These are phyloP conservation scores for Strix aluco DNA, from an alignment of 2,113 vertebrate species.

Conservation along the genomic window DNA sequence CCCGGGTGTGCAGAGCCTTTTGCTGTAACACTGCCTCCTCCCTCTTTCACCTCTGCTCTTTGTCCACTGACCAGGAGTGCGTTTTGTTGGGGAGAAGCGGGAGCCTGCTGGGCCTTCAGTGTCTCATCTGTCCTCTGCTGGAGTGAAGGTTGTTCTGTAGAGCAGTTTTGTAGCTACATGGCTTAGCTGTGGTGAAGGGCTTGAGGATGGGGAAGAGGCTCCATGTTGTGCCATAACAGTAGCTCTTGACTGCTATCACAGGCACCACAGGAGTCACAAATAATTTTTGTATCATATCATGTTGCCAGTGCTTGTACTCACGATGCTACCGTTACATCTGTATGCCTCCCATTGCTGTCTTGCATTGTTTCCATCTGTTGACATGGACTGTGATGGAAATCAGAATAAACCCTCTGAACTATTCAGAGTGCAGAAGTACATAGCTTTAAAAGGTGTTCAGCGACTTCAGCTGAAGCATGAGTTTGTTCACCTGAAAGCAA, in stretches of 20 bases:
- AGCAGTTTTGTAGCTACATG: not conserved
- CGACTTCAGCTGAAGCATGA: not conserved
- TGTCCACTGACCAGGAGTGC: not conserved
- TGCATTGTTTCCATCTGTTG: not conserved
- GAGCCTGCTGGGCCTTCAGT: not conserved
- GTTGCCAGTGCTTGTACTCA: not conserved
- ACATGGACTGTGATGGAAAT: not conserved
- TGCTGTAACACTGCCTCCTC: not conserved
- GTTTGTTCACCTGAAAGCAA: not conserved
- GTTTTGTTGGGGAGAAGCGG: not conserved
- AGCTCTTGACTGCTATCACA: not conserved
- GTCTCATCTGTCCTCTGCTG: not conserved
- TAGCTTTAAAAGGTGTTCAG: not conserved
- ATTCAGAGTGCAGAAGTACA: rapidly evolving
- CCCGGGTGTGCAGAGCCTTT: not conserved
- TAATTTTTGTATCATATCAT: not conserved
- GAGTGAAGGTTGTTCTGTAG: not conserved
- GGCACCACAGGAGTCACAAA: not conserved
- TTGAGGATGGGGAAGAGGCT: not conserved
- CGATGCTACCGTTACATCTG: rapidly evolving
- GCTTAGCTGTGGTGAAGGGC: not conserved
- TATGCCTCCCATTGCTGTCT: rapidly evolving
- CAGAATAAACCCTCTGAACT: not conserved
- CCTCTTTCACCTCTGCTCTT: not conserved
- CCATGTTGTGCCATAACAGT: not conserved